Evolutionary conservation across 2,797 vertebrate genomes (phyloP).

Genomic region (Chaunax sp.): DNA sequence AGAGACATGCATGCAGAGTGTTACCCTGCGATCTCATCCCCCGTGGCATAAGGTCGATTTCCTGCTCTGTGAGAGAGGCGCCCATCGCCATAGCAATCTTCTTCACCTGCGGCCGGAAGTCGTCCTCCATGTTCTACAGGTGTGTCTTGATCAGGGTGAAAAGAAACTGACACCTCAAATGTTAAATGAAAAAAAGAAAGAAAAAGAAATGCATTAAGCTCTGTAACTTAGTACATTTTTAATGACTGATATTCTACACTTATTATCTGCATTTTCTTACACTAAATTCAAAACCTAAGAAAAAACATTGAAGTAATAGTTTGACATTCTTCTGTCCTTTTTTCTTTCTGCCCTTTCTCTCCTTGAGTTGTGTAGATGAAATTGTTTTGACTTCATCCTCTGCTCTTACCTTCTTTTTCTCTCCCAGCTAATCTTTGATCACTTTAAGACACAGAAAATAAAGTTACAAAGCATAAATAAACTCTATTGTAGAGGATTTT

Average conservation of each 20-base stretch:
- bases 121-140: conserved; percentile 51
- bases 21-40: conserved; percentile 63
- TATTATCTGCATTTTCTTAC: too few relatives aligned
- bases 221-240: too few relatives aligned
- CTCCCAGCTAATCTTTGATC: too few relatives aligned
- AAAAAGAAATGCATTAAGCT: too few relatives aligned
- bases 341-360: not conserved
- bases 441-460: too few relatives aligned
- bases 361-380: not conserved
- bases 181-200: not conserved
- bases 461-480: too few relatives aligned
- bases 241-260: too few relatives aligned
- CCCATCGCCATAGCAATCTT: conserved; percentile 71
- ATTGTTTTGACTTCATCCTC: not conserved
- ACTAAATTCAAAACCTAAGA: too few relatives aligned
- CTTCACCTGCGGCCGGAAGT: conserved; percentile 64
- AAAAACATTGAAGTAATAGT: too few relatives aligned
- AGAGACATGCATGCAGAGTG: not conserved
- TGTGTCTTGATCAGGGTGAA: not conserved
- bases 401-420: too few relatives aligned
- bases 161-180: not conserved
- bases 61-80: conserved; percentile 64
- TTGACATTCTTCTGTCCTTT: not conserved
- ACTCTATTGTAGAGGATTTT: too few relatives aligned
- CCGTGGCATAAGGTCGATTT: conserved; percentile 58